Conservation (phyloP, 2,888 invertebrate species). For the Stictocephala bisonia region DNA sequence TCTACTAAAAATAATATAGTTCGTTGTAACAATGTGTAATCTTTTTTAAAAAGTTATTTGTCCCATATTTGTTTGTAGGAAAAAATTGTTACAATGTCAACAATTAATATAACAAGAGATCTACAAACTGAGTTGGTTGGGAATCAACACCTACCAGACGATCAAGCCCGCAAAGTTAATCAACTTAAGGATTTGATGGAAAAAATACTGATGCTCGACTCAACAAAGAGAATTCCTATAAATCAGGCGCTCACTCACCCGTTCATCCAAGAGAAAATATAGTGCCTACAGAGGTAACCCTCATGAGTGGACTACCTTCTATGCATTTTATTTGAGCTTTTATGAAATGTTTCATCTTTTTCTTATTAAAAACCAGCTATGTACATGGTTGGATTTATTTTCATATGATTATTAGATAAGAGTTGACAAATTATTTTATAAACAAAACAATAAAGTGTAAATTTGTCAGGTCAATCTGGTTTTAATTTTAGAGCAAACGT, state of each 20-base stretch:
- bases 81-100: slow-evolving; percentile 95
- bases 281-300: slow-evolving; percentile 49
- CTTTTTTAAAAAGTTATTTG: background rate
- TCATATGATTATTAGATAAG: too few species aligned
- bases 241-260: slow-evolving; percentile 95
- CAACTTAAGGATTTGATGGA: slow-evolving; percentile 95
- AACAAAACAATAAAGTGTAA: too few species aligned
- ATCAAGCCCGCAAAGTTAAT: slow-evolving; percentile 90
- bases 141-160: slow-evolving; percentile 86
- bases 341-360: too few species aligned
- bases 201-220: slow-evolving; percentile 90
- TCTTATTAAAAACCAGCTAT: too few species aligned
- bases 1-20: too few species aligned
- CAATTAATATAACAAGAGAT: slow-evolving; percentile 87
- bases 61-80: slow-evolving; percentile 83
- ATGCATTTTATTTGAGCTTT: too few species aligned
- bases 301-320: too few species aligned
- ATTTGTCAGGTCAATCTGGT: too few species aligned
- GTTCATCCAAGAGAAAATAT: slow-evolving; percentile 95
- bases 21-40: background rate
- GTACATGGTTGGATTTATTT: too few species aligned
- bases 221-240: slow-evolving; percentile 91
- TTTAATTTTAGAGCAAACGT: too few species aligned
- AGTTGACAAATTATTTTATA: too few species aligned
- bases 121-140: slow-evolving; percentile 89